Base-by-base conservation (phyloP, 2,797 vertebrate genomes). In the Psittacula echo region DNA sequence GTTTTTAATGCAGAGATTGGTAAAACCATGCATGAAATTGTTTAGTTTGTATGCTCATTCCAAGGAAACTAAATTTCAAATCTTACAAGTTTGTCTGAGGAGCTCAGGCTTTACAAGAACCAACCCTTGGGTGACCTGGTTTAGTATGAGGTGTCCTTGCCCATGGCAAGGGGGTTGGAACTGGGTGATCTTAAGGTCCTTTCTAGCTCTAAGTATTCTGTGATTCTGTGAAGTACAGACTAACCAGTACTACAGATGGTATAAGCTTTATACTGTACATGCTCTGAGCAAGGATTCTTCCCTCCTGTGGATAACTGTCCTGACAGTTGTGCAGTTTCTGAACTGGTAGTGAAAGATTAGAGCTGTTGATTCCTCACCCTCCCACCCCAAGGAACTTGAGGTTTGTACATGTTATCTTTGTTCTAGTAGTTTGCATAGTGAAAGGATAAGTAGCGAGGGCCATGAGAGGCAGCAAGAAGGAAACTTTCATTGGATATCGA, bases 231-330 rank as follows among this genome's bases (percentile, higher is more conserved):
- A 60, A 60, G 23, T 37, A 17, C n/a, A 39, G 48, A 58, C 11
- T 64, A 27, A 15, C 17, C 48, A n/a, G 7, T 51, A 76, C 86
- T 91, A 68, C 48, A 48, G 41, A 45, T 51, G 1, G 1, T 68
- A 0, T 14, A 44, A n/a, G 6, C 77, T 92, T 60, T 78, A 32
- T 45, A 44, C 22, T 2, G 0, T 70, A 37, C 7, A 1, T 65
- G 14, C 21, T 78, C 42, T 53, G 21, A 61, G 50, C 12, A 37
- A 64, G 14, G 29, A 24, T 87, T 81, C 27, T 78, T 87, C 23
- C 14, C 10, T 71, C 23, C 23, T 83, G 6, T 70, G 26, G 5
- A 32, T 73, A 61, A 26, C 21, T 72, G 19, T 54, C 27, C 8
- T 90, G 37, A 10, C 76, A 39, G 19, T 90, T 11, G 14, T 26